Percentiles rank a stretch among this genome's conserved stretches.
Evolutionary conservation across 2,888 invertebrate species (phyloP).

Genomic region (Tricholauxania praeusta): DNA sequence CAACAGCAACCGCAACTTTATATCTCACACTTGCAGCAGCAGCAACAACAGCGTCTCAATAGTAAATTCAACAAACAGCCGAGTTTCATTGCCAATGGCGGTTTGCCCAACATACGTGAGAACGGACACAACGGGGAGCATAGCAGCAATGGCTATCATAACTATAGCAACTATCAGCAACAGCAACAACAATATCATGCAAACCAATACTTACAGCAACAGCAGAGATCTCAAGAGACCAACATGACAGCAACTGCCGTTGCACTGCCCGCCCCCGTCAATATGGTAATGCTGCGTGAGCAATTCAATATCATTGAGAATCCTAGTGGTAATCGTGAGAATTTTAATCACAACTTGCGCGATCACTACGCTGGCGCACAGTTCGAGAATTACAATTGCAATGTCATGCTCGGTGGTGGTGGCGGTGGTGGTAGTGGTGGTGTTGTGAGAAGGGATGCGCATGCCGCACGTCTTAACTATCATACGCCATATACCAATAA

Average conservation of each 20-base stretch:
- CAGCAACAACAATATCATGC: slow-evolving; percentile 39
- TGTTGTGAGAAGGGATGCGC: slow-evolving; percentile 33
- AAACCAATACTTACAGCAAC: slow-evolving; percentile 44
- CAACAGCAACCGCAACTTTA: slow-evolving; percentile 51
- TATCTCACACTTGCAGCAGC: slow-evolving; percentile 63
- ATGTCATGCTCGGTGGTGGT: slow-evolving; percentile 51
- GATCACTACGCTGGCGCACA: slow-evolving; percentile 53
- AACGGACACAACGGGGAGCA: slow-evolving; percentile 57
- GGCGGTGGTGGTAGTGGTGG: slow-evolving; percentile 44
- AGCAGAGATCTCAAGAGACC: slow-evolving; percentile 39
- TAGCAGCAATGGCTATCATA: slow-evolving; percentile 43
- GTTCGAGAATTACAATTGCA: slow-evolving; percentile 56
- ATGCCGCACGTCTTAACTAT: slow-evolving; percentile 44
- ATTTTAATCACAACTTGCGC: slow-evolving; percentile 52
- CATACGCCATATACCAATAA: slow-evolving; percentile 51
- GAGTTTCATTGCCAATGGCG: slow-evolving; percentile 63
- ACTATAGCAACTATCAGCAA: slow-evolving; percentile 50
- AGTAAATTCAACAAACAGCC: slow-evolving; percentile 64
- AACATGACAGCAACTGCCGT: slow-evolving; percentile 21
- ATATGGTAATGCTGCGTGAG: slow-evolving; percentile 70
- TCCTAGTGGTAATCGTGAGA: slow-evolving; percentile 63
- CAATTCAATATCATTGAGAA: slow-evolving; percentile 68
- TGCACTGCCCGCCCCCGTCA: slow-evolving; percentile 67
- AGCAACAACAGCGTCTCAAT: slow-evolving; percentile 63
- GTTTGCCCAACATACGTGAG: slow-evolving; percentile 65